Evolutionary conservation across 2,888 invertebrate species (phyloP).

Genomic region (Andrena marginata): DNA sequence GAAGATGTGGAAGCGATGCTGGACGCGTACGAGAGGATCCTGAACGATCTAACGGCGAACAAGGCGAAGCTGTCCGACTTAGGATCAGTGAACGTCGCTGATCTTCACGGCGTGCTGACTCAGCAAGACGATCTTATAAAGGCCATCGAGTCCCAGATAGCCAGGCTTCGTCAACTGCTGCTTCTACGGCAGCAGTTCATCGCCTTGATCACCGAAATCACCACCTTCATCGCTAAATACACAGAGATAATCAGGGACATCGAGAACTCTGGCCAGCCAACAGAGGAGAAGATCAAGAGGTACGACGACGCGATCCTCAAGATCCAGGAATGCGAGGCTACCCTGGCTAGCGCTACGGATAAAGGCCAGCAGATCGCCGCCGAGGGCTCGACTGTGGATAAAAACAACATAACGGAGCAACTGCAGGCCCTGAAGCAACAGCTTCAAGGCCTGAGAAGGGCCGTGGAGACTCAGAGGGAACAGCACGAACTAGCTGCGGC

Average conservation of each 20-base stretch:
- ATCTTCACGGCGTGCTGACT: slow-evolving; percentile 91
- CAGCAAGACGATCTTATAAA: slow-evolving; percentile 95
- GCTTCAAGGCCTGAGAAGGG: slow-evolving; percentile 91
- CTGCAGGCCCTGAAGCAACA: slow-evolving; percentile 95
- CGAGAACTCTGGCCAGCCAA: slow-evolving; percentile 92
- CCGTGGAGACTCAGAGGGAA: slow-evolving; percentile 94
- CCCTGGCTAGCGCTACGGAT: slow-evolving; percentile 94
- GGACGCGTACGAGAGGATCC: slow-evolving; percentile 91
- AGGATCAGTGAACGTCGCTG: slow-evolving; percentile 91
- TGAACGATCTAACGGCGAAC: slow-evolving; percentile 92
- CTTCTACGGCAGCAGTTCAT: slow-evolving; percentile 95
- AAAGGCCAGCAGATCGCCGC: slow-evolving; percentile 97
- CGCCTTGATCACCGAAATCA: slow-evolving; percentile 94
- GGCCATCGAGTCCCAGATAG: slow-evolving; percentile 94
- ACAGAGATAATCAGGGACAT: slow-evolving; percentile 94
- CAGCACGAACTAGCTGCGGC: slow-evolving; percentile 95
- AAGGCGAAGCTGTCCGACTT: slow-evolving; percentile 92
- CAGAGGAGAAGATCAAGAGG: slow-evolving; percentile 94
- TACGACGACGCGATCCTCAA: slow-evolving; percentile 94
- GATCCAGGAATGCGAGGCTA: slow-evolving; percentile 96
- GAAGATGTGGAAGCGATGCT: slow-evolving; percentile 96
- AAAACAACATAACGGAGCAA: slow-evolving; percentile 95
- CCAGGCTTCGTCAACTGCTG: slow-evolving; percentile 91
- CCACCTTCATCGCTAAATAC: slow-evolving; percentile 94
- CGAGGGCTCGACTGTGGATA: slow-evolving; percentile 94